phyloP scores from a whole-genome alignment of 2,113 vertebrate species.

The Megaleporinus macrocephalus region DNA sequence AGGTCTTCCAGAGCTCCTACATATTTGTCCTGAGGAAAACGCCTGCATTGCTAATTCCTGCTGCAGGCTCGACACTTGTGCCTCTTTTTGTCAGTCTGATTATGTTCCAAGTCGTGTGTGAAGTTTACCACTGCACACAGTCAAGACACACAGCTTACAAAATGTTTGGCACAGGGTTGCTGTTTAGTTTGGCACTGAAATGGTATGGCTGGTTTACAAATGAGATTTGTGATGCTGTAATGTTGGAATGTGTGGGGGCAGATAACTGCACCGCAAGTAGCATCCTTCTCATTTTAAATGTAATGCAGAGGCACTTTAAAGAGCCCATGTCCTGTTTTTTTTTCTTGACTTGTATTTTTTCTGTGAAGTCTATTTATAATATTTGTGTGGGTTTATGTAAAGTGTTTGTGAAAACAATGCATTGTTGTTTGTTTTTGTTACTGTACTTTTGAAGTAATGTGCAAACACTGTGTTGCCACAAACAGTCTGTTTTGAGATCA shows the following conservation, averaged over 20 bases:
- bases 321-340: no score
- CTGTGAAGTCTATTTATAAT: no score
- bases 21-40: conserved; percentile 10
- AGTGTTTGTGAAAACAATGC: no score
- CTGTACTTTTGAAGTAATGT: no score
- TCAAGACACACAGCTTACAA: conserved; percentile 5
- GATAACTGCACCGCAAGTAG: background rate
- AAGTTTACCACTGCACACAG: conserved; percentile 8
- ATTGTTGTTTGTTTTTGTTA: no score
- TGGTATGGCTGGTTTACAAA: conserved; percentile 4
- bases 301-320: background rate
- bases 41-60: background rate
- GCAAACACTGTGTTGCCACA: no score
- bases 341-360: no score
- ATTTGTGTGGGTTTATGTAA: no score
- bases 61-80: background rate
- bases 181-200: conserved; percentile 36
- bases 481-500: no score
- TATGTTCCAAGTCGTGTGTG: conserved; percentile 14
- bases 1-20: background rate
- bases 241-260: conserved; percentile 4
- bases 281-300: background rate
- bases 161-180: background rate
- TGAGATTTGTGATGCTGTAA: background rate
- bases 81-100: conserved; percentile 22